A percentile compares a stretch with the other conserved stretches of the same genome.
These are phyloP conservation scores for Cryptocephalus primarius DNA, from an alignment of 2,888 invertebrate species.

Conservation along the genomic window DNA sequence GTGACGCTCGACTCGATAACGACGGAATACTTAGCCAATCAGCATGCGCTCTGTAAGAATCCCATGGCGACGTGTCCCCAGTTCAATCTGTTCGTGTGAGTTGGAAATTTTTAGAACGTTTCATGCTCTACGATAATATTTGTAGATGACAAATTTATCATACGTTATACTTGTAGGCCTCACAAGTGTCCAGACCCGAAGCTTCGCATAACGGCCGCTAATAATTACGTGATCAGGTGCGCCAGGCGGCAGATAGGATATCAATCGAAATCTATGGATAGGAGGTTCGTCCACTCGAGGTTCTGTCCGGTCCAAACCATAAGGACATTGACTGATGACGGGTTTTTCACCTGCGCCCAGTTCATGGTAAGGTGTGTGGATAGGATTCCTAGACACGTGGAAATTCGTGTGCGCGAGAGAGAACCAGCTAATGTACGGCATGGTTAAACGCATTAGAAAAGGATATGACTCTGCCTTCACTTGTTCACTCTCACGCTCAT, in stretches of 20 bases:
- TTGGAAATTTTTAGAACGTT: slow-evolving; percentile 2
- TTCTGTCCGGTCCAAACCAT: slow-evolving; percentile 68
- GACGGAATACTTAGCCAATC: slow-evolving; percentile 92
- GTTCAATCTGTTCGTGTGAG: slow-evolving; percentile 83
- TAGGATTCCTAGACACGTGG: too few relatives aligned
- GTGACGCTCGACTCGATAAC: slow-evolving; percentile 84
- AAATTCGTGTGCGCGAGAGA: too few relatives aligned
- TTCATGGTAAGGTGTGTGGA: slow-evolving; percentile 22
- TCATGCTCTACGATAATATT: too few relatives aligned
- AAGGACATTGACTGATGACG: slow-evolving; percentile 56
- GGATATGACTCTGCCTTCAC: too few relatives aligned
- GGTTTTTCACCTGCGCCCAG: slow-evolving; percentile 56
- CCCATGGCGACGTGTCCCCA: slow-evolving; percentile 97
- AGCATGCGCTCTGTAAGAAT: slow-evolving; percentile 95
- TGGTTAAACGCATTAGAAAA: too few relatives aligned
- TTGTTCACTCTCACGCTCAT: too few relatives aligned
- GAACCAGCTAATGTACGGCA: too few relatives aligned
- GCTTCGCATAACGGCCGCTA: slow-evolving; percentile 51
- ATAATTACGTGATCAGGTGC: slow-evolving; percentile 60
- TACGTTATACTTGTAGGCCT: slow-evolving; percentile 53
- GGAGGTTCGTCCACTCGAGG: slow-evolving; percentile 73
- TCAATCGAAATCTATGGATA: slow-evolving; percentile 55
- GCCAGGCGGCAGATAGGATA: slow-evolving; percentile 46
- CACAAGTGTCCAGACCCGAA: slow-evolving; percentile 92
- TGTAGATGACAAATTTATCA: too few relatives aligned